These are phyloP conservation scores for Bombus huntii DNA, from an alignment of 1,140 invertebrate genomes.

Conservation along the genomic window DNA sequence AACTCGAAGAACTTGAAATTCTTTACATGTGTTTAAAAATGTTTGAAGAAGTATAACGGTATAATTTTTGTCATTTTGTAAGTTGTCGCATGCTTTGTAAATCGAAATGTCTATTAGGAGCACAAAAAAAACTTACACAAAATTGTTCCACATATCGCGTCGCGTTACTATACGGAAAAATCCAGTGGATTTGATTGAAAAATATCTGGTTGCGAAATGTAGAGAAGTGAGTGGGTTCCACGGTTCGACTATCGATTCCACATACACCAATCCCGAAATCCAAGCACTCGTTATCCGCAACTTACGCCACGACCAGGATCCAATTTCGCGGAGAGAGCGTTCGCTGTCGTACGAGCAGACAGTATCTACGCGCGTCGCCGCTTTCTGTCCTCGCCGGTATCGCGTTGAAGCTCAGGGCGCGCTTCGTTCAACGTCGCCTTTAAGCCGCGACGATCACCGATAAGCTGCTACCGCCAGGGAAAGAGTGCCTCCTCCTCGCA, in stretches of 20 bases:
- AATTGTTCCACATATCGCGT: too few species aligned
- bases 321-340: slow-evolving; percentile 34
- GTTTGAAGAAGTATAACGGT: too few species aligned
- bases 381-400: slow-evolving; percentile 25
- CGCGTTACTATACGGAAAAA: neutral
- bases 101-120: too few species aligned
- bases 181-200: neutral
- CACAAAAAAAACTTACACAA: too few species aligned
- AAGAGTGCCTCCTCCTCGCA: neutral
- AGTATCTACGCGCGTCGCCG: slow-evolving; percentile 38
- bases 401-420: slow-evolving; percentile 34
- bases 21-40: too few species aligned
- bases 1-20: too few species aligned
- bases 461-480: slow-evolving; percentile 23
- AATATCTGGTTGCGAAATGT: neutral
- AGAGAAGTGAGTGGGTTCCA: neutral
- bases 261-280: slow-evolving; percentile 20
- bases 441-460: slow-evolving; percentile 44
- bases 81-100: too few species aligned
- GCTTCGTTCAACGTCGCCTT: slow-evolving; percentile 23
- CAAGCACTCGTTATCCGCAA: slow-evolving; percentile 44
- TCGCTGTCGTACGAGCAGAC: slow-evolving; percentile 25
- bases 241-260: slow-evolving; percentile 34
- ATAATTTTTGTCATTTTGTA: too few species aligned
- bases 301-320: slow-evolving; percentile 31